Percentiles rank a stretch among this genome's conserved stretches.
Conservation (phyloP, 2,797 vertebrate genomes). For the Siniperca scherzeri region DNA sequence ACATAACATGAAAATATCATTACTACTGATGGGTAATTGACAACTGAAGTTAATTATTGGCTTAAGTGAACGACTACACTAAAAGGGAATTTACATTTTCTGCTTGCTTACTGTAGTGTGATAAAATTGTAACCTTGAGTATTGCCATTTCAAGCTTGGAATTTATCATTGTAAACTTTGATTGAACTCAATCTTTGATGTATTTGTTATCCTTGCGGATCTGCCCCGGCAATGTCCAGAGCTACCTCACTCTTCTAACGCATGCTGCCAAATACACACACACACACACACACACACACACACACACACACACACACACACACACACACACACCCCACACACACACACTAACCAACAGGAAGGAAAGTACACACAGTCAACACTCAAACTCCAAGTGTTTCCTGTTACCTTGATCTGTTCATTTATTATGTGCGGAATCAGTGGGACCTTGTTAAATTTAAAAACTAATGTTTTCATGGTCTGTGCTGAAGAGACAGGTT, state of each 20-base stretch:
- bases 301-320: neutral
- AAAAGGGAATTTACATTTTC: neutral
- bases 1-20: neutral
- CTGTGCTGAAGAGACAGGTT: neutral
- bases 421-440: neutral
- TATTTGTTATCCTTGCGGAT: neutral
- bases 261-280: slow-evolving; percentile 21
- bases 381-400: neutral
- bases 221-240: neutral
- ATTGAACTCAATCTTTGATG: slow-evolving; percentile 27
- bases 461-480: neutral
- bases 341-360: neutral
- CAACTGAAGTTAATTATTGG: neutral
- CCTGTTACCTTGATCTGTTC: slow-evolving; percentile 21
- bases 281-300: slow-evolving; percentile 10
- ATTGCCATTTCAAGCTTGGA: slow-evolving; percentile 12
- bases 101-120: neutral
- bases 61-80: neutral
- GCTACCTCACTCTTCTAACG: neutral
- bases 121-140: neutral
- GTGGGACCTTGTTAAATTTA: slow-evolving; percentile 9
- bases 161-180: neutral
- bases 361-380: neutral
- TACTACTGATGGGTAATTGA: neutral
- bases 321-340: slow-evolving; percentile 6